These are phyloP conservation scores for Zosterops pallidus DNA, from an alignment of 2,113 vertebrate genomes.

Conservation along the genomic window DNA sequence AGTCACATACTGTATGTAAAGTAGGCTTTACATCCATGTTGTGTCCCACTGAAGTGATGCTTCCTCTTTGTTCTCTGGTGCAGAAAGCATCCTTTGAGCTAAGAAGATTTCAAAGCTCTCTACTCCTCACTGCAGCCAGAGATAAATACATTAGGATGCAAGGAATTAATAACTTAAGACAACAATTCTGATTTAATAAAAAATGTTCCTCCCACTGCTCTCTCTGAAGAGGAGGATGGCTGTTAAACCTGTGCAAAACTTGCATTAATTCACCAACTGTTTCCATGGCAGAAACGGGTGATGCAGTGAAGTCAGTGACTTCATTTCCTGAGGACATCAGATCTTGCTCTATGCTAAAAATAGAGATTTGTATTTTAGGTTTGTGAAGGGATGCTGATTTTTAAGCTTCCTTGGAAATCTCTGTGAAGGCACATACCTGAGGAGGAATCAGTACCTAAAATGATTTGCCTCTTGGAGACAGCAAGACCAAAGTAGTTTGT, in stretches of 20 bases:
- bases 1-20: background rate
- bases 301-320: conserved; percentile 53
- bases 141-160: conserved; percentile 63
- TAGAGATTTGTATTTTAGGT: conserved; percentile 14
- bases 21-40: background rate
- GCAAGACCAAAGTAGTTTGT: background rate
- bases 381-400: background rate
- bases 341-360: conserved; percentile 49
- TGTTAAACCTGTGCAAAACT: conserved; percentile 62
- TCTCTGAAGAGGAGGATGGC: conserved; percentile 52
- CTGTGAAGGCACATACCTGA: background rate
- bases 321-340: conserved; percentile 65
- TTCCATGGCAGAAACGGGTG: conserved; percentile 62
- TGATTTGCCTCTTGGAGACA: background rate
- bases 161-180: conserved; percentile 61
- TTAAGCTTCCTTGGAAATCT: background rate
- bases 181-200: conserved; percentile 63
- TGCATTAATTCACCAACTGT: conserved; percentile 66
- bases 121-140: conserved; percentile 27
- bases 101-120: conserved; percentile 46
- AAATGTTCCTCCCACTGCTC: conserved; percentile 51
- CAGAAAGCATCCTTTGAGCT: conserved; percentile 30
- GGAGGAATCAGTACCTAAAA: background rate
- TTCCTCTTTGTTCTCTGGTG: background rate
- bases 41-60: background rate